Evolutionary conservation across 2,888 invertebrate genomes (phyloP), one percentile per base, ranked within the genome.

Genomic region (Apocheima hispidaria): DNA sequence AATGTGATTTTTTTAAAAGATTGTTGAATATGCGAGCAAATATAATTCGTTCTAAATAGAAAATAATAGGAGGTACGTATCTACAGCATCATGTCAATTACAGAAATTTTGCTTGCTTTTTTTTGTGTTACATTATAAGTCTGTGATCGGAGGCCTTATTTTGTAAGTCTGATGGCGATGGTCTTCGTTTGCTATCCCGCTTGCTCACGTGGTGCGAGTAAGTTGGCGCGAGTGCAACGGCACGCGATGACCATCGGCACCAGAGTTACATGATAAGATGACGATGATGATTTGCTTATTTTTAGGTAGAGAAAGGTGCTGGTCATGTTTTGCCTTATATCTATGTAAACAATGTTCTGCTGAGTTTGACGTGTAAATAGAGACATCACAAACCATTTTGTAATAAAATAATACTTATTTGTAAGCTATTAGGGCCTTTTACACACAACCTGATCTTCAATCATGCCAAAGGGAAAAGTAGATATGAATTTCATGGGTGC

Each of bases 321-420:
- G 81, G 77, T 75, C 69, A 68, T 68, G 51, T 44, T 56, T 65
- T 60, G 63, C 63, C 61, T 66, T 66, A 63, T 54, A 63, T 54
- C 51, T 54, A 16, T 55, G 21, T 58, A 52, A 61, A 61, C 36
- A 26, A 35, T 43, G 70, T 75, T 71, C 71, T 67, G 73, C 75
- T 74, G 75, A 73, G 70, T 76, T 49, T 71, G 73, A 72, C 74
- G 72, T 90, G 87, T 90, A 89, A 82, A 89, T 89, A 88, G 46
- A 76, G 77, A 83, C 87, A 90, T 89, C 88, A 90, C 89, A 87
- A 74, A 76, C 77, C 63, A 70, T 74, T 77, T 76, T 59, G 61
- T 68, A 73, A 73, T 73, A 43, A 43, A 7, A 72, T 46, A 26
- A 44, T 44, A 44, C 43, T 44, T 36, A 50, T 54, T 30, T 56